phyloP scores from a whole-genome alignment of 2,113 vertebrate genomes.

The Shinisaurus crocodilurus region DNA sequence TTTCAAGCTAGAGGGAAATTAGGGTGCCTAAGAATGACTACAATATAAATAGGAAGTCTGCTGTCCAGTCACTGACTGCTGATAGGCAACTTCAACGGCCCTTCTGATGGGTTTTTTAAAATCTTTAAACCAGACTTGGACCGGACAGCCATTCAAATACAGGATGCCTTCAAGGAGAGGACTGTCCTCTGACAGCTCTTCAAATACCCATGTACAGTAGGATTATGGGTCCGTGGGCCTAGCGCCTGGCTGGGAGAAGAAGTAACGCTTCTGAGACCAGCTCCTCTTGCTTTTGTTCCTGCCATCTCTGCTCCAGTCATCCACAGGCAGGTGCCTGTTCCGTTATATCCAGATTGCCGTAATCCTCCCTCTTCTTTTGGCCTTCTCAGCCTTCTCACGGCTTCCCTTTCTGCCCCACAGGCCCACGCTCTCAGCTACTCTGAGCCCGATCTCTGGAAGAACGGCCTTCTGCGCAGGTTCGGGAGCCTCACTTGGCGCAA shows the following conservation, averaged over 20 bases:
- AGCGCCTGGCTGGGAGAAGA: too few species aligned
- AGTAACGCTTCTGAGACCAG: neutral
- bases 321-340: neutral
- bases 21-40: too few species aligned
- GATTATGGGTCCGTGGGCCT: too few species aligned
- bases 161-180: too few species aligned
- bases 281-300: neutral
- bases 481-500: slow-evolving; percentile 61
- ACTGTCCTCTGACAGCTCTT: too few species aligned
- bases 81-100: too few species aligned
- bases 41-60: too few species aligned
- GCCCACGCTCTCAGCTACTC: slow-evolving; percentile 72
- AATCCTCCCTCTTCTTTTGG: neutral
- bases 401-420: slow-evolving; percentile 22
- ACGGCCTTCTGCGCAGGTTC: slow-evolving; percentile 60
- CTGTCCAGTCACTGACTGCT: too few species aligned
- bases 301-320: neutral
- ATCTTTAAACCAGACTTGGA: too few species aligned
- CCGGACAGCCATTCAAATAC: too few species aligned
- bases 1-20: too few species aligned
- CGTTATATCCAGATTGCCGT: neutral
- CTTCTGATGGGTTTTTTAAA: too few species aligned
- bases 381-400: neutral
- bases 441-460: slow-evolving; percentile 74
- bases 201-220: neutral